Base-by-base conservation (phyloP, 2,113 vertebrate species). In the Pachycephala philippinensis region DNA sequence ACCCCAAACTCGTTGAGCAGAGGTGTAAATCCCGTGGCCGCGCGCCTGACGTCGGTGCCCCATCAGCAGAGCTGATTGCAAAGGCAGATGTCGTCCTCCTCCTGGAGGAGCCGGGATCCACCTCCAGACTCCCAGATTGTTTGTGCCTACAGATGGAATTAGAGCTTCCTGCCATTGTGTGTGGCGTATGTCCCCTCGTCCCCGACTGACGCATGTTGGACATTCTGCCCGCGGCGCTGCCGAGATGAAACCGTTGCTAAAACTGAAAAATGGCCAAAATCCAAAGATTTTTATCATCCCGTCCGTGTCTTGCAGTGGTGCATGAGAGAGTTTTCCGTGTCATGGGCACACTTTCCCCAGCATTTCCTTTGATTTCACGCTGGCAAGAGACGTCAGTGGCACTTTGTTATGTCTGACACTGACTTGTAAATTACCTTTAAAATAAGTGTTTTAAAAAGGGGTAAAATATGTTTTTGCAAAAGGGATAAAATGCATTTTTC, bases 131-230 rank as follows among this genome's bases (percentile, higher is more conserved):
- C 97, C 97, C 98, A 87, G 94, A 44, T 79, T 97, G 95, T 98
- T 98, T 98, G 97, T 98, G 98, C 97, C 98, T 97, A 87, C 98
- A 97, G 97, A 98, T 98, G 98, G 95, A 94, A 97, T 97, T 97
- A 87, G 97, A 92, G 85, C 97, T 98, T 98, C 98, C 98, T 98
- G 74, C 97, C 96, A 98, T 98, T 98, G 98, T 98, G 95, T 82
- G n/a, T 3, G 47, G 21, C 68, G 68, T 87, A 19, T 10, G 97
- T 97, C 97, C 97, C 97, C 95, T 47, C 52, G 97, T 94, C 96
- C 96, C 85, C 61, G 85, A 91, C 97, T 98, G 98, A 98, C 98
- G 98, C 95, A 98, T 68, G 96, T 98, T 81, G 96, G 85, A 78
- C 50, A 21, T 30, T 90, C 96, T 66, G 9, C 87, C 91, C 90